These are phyloP conservation scores for Girardinichthys multiradiatus DNA, from an alignment of 2,113 vertebrate species.

Conservation along the genomic window DNA sequence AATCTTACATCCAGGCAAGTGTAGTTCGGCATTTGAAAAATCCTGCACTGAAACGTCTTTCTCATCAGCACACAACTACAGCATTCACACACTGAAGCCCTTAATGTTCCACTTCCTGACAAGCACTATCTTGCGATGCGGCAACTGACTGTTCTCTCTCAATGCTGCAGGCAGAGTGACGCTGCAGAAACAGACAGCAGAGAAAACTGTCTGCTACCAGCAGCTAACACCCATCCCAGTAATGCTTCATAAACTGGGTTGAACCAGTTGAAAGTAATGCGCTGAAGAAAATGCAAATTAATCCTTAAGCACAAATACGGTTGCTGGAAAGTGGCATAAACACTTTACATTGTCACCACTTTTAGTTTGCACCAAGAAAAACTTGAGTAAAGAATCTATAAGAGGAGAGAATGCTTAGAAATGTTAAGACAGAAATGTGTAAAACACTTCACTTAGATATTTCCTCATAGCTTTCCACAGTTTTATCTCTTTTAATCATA, in stretches of 20 bases:
- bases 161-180: not conserved
- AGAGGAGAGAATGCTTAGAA: not conserved
- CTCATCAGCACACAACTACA: slow-evolving; percentile 7
- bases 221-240: not conserved
- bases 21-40: not conserved
- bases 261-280: not conserved
- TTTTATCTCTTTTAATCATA: slow-evolving; percentile 10
- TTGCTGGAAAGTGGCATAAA: not conserved
- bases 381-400: not conserved
- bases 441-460: not conserved
- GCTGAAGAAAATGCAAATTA: not conserved
- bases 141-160: not conserved
- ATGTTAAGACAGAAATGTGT: not conserved
- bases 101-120: slow-evolving; percentile 5
- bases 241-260: not conserved
- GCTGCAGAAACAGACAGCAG: not conserved
- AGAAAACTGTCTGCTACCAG: slow-evolving; percentile 4
- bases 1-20: not conserved
- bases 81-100: not conserved
- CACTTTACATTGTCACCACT: not conserved
- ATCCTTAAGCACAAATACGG: not conserved
- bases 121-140: not conserved
- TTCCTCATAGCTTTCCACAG: not conserved
- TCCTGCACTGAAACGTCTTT: not conserved
- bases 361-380: not conserved